Evolutionary conservation across 2,797 vertebrate species (phyloP).

Genomic region (Linurgus olivaceus): DNA sequence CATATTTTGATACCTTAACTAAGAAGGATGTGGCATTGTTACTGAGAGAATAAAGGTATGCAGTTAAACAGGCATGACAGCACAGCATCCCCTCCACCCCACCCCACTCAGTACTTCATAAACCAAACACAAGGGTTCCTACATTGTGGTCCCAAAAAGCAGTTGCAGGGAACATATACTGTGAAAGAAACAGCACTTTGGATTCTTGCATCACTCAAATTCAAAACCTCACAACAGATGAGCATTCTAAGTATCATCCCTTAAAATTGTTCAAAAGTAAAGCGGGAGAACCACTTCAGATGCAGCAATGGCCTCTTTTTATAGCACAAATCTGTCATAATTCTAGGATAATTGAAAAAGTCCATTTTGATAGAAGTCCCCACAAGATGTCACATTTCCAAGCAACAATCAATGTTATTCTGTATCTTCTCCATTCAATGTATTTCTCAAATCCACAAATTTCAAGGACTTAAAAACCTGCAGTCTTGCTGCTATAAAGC

Average conservation of each 20-base stretch:
- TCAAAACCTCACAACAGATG: background rate
- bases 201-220: background rate
- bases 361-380: background rate
- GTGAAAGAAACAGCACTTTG: background rate
- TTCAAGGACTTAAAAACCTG: background rate
- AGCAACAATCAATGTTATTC: background rate
- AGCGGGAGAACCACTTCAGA: background rate
- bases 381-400: background rate
- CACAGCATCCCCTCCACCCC: background rate
- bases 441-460: background rate
- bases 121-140: background rate
- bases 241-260: background rate
- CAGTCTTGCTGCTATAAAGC: background rate
- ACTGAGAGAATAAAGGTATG: conserved; percentile 6
- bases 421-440: background rate
- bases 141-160: background rate
- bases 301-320: background rate
- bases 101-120: background rate
- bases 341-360: background rate
- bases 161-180: background rate
- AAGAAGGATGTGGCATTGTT: conserved; percentile 31
- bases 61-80: background rate
- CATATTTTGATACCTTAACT: conserved; percentile 25
- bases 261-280: background rate
- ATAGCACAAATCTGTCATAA: background rate